Evolutionary conservation across 2,113 vertebrate species (phyloP).

Genomic region (Coryphaenoides rupestris): DNA sequence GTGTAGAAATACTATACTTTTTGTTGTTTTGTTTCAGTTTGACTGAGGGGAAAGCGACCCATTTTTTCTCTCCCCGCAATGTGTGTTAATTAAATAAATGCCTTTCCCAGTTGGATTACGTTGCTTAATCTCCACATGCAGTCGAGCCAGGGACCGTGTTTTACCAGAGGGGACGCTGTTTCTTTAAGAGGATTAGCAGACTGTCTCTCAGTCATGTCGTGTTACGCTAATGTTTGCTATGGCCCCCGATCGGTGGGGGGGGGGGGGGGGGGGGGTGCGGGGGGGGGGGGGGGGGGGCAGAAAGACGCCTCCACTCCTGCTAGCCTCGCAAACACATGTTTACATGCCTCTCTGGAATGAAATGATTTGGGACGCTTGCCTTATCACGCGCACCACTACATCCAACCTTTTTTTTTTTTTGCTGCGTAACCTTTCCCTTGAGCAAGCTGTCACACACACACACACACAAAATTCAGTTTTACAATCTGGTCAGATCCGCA

Average conservation of each 20-base stretch:
- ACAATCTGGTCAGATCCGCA: conserved; percentile 20
- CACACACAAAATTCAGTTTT: conserved; percentile 15
- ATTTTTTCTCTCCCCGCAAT: conserved; percentile 55
- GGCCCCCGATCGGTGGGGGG: conserved; percentile 45
- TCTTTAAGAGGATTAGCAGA: conserved; percentile 74
- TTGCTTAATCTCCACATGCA: conserved; percentile 59
- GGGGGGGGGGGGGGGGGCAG: too few relatives aligned
- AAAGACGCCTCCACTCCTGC: conserved; percentile 57
- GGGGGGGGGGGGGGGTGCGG: too few relatives aligned
- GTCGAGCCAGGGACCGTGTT: conserved; percentile 49
- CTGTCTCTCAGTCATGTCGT: conserved; percentile 67
- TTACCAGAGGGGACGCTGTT: conserved; percentile 72
- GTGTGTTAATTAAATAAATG: conserved; percentile 58
- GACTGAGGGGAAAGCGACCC: conserved; percentile 19
- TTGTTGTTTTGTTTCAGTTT: too few relatives aligned
- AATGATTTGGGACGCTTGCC: conserved; percentile 59
- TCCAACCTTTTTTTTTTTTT: conserved; percentile 37
- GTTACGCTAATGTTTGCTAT: conserved; percentile 66
- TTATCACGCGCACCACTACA: conserved; percentile 58
- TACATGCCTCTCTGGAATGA: conserved; percentile 50
- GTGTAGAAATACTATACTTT: too few relatives aligned
- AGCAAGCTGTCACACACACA: conserved; percentile 40
- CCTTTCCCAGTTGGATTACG: conserved; percentile 59
- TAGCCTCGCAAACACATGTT: conserved; percentile 59
- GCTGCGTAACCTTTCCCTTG: conserved; percentile 54